phyloP scores from a whole-genome alignment of 2,797 vertebrate species.

The Lepidocolaptes lacrymiger region DNA sequence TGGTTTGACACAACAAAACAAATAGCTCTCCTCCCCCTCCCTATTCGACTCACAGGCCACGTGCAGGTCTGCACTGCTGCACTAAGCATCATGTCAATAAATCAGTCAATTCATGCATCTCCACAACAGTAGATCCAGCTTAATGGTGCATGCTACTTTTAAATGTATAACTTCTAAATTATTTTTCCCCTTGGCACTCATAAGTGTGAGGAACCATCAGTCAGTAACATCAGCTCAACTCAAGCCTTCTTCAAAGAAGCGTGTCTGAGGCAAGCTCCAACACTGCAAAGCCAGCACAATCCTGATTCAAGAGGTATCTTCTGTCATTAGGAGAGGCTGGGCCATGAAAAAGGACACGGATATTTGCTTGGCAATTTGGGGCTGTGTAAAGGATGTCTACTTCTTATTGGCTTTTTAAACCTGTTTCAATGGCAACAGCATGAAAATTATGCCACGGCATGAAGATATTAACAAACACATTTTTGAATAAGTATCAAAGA shows the following conservation, averaged over 20 bases:
- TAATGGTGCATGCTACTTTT: slow-evolving; percentile 41
- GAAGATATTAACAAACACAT: neutral
- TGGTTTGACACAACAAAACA: slow-evolving; percentile 56
- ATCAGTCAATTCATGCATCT: slow-evolving; percentile 48
- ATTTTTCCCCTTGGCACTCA: neutral
- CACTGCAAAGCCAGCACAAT: neutral
- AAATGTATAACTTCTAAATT: slow-evolving; percentile 19
- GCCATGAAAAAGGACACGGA: neutral
- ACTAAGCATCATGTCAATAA: slow-evolving; percentile 21
- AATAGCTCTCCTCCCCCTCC: slow-evolving; percentile 45
- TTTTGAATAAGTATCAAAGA: neutral
- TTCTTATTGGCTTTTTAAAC: neutral
- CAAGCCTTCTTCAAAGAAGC: neutral
- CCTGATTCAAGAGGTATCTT: neutral
- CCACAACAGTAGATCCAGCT: slow-evolving; percentile 10
- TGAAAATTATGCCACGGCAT: neutral
- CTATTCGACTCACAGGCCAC: slow-evolving; percentile 33
- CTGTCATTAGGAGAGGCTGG: neutral
- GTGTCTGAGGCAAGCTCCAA: neutral
- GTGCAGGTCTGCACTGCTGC: slow-evolving; percentile 35
- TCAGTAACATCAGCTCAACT: neutral
- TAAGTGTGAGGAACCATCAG: neutral
- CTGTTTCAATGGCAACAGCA: neutral
- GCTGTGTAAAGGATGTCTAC: neutral
- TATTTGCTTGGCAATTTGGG: neutral